A percentile compares a stretch with the other conserved stretches of the same genome.
Evolutionary conservation across 2,888 invertebrate species (phyloP).

Genomic region (Teleiodes luculella): DNA sequence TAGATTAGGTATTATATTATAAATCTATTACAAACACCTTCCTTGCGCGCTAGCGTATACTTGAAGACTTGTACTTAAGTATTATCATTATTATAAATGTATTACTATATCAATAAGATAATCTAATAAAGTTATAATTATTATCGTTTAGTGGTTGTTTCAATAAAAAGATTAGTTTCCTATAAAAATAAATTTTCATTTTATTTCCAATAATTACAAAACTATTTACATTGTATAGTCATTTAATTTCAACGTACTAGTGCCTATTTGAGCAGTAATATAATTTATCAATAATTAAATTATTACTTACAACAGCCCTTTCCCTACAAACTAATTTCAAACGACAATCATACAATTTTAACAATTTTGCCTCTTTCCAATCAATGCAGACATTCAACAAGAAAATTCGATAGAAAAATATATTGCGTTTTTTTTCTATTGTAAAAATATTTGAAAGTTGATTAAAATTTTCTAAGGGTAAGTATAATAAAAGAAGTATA

Average conservation of each 20-base stretch:
- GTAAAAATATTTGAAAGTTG: no score
- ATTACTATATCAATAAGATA: conserved; percentile 25
- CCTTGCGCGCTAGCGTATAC: conserved; percentile 4
- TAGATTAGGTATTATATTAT: neutral
- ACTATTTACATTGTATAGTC: conserved; percentile 59
- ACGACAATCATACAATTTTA: neutral
- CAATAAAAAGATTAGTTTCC: conserved; percentile 19
- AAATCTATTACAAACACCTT: neutral
- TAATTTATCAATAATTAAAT: conserved; percentile 26
- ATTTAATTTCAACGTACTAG: conserved; percentile 47
- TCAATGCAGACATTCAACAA: no score
- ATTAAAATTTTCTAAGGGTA: no score
- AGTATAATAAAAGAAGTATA: no score
- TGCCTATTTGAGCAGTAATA: conserved; percentile 67
- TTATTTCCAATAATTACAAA: conserved; percentile 49
- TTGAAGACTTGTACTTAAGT: conserved; percentile 12
- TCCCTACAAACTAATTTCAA: conserved; percentile 32
- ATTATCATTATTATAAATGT: conserved; percentile 24
- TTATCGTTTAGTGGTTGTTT: conserved; percentile 13
- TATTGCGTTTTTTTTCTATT: no score
- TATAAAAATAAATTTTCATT: conserved; percentile 16
- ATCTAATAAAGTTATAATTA: conserved; percentile 16
- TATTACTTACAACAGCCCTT: conserved; percentile 31
- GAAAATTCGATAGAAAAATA: neutral
- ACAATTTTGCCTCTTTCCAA: no score